Percentiles rank a stretch among this genome's conserved stretches.
Conservation (phyloP, 2,888 invertebrate species). For the Cephus spinipes region DNA sequence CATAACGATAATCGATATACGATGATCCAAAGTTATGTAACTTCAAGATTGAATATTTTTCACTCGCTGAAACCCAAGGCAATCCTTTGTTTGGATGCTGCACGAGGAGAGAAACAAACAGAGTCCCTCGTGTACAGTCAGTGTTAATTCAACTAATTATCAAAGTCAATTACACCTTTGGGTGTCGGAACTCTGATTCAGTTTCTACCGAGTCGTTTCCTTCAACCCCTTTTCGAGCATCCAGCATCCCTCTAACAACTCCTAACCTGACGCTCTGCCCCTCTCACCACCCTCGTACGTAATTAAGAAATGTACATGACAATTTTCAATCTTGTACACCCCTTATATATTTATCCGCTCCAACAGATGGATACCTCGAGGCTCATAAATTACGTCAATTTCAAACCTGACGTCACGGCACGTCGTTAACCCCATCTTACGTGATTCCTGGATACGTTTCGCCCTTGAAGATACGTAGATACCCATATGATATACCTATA, state of each 20-base stretch:
- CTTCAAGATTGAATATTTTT: neutral
- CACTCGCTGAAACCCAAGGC: neutral
- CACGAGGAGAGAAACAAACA: neutral
- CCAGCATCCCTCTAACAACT: neutral
- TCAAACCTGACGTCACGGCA: neutral
- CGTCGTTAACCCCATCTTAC: neutral
- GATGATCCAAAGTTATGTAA: neutral
- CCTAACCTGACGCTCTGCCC: neutral
- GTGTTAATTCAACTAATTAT: conserved; percentile 23
- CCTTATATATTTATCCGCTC: neutral
- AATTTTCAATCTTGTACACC: neutral
- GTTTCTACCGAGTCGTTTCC: neutral
- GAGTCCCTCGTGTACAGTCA: neutral
- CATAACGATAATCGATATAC: too few species aligned
- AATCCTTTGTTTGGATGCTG: neutral
- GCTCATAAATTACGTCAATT: neutral
- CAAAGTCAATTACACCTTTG: conserved; percentile 22
- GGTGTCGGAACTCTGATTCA: conserved; percentile 17
- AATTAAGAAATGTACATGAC: neutral
- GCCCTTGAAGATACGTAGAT: neutral
- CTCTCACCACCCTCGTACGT: neutral
- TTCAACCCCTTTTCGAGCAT: neutral
- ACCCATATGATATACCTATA: too few species aligned
- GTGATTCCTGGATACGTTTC: neutral
- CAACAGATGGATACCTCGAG: neutral